phyloP scores from a whole-genome alignment of 2,888 invertebrate genomes.

The Papilio protenor region DNA sequence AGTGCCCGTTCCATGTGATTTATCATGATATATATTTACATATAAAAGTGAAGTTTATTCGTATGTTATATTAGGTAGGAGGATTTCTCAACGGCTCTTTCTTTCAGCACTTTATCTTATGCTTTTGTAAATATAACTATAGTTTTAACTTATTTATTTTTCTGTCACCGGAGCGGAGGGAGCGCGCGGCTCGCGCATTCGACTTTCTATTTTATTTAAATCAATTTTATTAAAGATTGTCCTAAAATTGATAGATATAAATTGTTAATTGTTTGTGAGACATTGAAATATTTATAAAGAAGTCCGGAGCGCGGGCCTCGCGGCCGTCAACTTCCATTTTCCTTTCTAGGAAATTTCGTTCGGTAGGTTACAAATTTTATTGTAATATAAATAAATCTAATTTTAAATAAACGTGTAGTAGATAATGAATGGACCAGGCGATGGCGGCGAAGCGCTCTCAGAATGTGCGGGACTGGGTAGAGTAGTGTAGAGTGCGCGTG shows the following conservation, averaged over 20 bases:
- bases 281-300: slow-evolving; percentile 46
- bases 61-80: slow-evolving; percentile 79
- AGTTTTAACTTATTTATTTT: slow-evolving; percentile 81
- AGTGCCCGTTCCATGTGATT: slow-evolving; percentile 81
- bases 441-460: slow-evolving; percentile 78
- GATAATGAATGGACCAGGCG: slow-evolving; percentile 80
- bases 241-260: slow-evolving; percentile 24
- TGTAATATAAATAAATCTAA: slow-evolving; percentile 75
- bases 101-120: slow-evolving; percentile 76
- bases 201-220: slow-evolving; percentile 42
- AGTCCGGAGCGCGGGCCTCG: slow-evolving; percentile 50
- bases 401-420: slow-evolving; percentile 67
- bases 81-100: slow-evolving; percentile 73
- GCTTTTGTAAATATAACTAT: slow-evolving; percentile 82
- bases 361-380: slow-evolving; percentile 83
- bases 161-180: slow-evolving; percentile 59
- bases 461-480: slow-evolving; percentile 76
- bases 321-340: slow-evolving; percentile 59
- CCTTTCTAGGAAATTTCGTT: slow-evolving; percentile 81
- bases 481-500: slow-evolving; percentile 46
- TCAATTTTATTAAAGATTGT: slow-evolving; percentile 10
- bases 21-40: slow-evolving; percentile 63
- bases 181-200: slow-evolving; percentile 53
- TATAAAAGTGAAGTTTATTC: slow-evolving; percentile 70
- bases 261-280: slow-evolving; percentile 29